phyloP scores from a whole-genome alignment of 2,113 vertebrate species.

The Rutilus rutilus region DNA sequence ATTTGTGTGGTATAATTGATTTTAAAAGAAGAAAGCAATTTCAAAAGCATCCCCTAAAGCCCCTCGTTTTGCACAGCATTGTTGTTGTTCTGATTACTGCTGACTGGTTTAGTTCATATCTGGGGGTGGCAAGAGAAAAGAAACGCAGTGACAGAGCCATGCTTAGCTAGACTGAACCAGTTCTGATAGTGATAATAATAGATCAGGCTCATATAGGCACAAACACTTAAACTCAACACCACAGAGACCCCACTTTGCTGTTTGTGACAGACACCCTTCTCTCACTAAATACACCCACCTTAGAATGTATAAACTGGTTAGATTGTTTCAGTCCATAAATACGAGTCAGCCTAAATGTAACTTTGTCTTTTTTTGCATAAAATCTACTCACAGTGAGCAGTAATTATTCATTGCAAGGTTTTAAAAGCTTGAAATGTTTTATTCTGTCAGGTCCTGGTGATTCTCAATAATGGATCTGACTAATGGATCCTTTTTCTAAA shows the following conservation, averaged over 20 bases:
- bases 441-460: slow-evolving; percentile 38
- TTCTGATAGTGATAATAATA: slow-evolving; percentile 53
- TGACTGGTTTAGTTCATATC: slow-evolving; percentile 52
- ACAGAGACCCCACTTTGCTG: neutral
- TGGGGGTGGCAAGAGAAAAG: slow-evolving; percentile 50
- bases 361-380: slow-evolving; percentile 47
- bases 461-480: slow-evolving; percentile 43
- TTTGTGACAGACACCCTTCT: slow-evolving; percentile 25
- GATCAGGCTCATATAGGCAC: slow-evolving; percentile 40
- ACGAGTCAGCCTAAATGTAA: slow-evolving; percentile 18
- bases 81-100: slow-evolving; percentile 52
- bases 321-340: slow-evolving; percentile 3
- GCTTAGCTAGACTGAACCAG: slow-evolving; percentile 43
- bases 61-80: slow-evolving; percentile 9
- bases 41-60: slow-evolving; percentile 42
- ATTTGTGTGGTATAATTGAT: slow-evolving; percentile 44
- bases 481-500: slow-evolving; percentile 46
- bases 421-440: slow-evolving; percentile 43
- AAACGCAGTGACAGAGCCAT: slow-evolving; percentile 8
- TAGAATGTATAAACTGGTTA: slow-evolving; percentile 26
- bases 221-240: slow-evolving; percentile 1
- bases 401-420: slow-evolving; percentile 46
- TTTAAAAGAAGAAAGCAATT: slow-evolving; percentile 50
- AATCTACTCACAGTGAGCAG: slow-evolving; percentile 22
- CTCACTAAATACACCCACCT: neutral